A percentile compares a stretch with the other conserved stretches of the same genome.
phyloP scores from a whole-genome alignment of 2,113 vertebrate genomes.

The Gymnarchus niloticus region DNA sequence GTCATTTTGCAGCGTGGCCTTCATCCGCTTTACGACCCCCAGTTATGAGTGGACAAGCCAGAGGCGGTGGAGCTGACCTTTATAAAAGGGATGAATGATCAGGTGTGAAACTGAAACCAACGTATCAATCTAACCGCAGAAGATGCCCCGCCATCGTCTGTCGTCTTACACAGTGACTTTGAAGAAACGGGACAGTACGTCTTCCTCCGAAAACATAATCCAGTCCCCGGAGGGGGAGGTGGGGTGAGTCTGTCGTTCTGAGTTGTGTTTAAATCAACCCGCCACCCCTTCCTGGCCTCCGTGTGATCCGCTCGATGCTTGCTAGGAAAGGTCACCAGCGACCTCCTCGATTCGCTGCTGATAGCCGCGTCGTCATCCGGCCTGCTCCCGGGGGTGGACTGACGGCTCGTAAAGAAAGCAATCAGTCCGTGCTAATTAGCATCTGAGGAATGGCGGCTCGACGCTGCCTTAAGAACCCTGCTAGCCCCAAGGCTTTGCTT shows the following conservation, averaged over 20 bases:
- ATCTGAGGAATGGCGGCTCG: constrained; percentile 24
- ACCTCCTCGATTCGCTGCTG: not conserved
- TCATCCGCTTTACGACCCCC: not conserved
- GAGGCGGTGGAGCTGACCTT: constrained; percentile 61
- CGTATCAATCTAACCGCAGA: constrained; percentile 22
- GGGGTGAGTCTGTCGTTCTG: not conserved
- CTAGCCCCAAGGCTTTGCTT: constrained; percentile 1
- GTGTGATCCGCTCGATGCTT: constrained; percentile 23
- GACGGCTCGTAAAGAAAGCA: constrained; percentile 42
- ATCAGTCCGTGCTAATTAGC: constrained; percentile 44
- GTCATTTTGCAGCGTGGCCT: not conserved
- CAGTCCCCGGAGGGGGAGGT: not conserved
- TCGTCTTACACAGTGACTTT: not conserved
- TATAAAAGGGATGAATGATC: constrained; percentile 58
- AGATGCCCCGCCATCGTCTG: not conserved
- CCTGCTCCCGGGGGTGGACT: not conserved
- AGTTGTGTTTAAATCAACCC: not conserved
- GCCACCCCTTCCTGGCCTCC: not conserved
- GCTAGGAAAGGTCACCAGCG: constrained; percentile 20
- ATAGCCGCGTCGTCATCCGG: constrained; percentile 1
- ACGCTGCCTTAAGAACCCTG: not conserved
- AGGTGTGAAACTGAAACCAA: constrained; percentile 50
- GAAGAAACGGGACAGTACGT: constrained; percentile 1
- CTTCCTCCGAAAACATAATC: constrained; percentile 18
- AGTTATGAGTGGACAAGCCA: constrained; percentile 41